These are phyloP conservation scores for Drosophila austrosaltans DNA, from an alignment of 2,888 invertebrate species.

Conservation along the genomic window DNA sequence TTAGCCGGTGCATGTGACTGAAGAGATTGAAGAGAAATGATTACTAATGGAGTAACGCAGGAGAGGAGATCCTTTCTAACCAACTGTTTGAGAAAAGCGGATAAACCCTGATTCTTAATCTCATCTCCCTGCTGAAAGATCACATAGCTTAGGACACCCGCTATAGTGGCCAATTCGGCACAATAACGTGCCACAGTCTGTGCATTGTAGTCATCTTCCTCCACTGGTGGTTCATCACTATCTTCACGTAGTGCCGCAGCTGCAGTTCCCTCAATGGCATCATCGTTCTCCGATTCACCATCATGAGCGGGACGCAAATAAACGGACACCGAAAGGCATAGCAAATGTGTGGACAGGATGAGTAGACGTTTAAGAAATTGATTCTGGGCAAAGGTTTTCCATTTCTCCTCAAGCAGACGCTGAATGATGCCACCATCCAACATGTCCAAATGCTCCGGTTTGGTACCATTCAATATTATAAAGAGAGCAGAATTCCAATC, in stretches of 20 bases:
- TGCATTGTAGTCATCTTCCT: conserved; percentile 80
- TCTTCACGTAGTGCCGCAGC: conserved; percentile 45
- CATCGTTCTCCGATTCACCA: conserved; percentile 65
- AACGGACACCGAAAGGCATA: conserved; percentile 94
- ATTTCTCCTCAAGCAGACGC: conserved; percentile 97
- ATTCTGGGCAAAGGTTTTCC: conserved; percentile 98
- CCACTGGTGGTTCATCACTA: background rate
- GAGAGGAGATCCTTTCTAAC: conserved; percentile 83
- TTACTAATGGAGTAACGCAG: background rate
- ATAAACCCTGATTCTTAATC: conserved; percentile 95
- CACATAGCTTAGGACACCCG: conserved; percentile 94
- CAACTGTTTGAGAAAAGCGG: conserved; percentile 95
- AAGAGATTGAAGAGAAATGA: background rate
- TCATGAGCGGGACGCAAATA: conserved; percentile 91
- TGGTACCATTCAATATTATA: conserved; percentile 98
- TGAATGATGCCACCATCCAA: conserved; percentile 99
- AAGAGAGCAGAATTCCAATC: conserved; percentile 99
- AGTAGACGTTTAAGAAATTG: conserved; percentile 96
- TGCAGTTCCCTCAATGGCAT: conserved; percentile 32
- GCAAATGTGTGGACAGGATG: conserved; percentile 93
- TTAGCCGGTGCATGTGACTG: conserved; percentile 97
- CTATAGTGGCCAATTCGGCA: conserved; percentile 93
- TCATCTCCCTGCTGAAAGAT: conserved; percentile 97
- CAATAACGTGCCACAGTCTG: conserved; percentile 86
- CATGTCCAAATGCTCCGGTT: conserved; percentile 99